phyloP scores from a whole-genome alignment of 92 coral and sea anemone species.

The Heliopora coerulea region DNA sequence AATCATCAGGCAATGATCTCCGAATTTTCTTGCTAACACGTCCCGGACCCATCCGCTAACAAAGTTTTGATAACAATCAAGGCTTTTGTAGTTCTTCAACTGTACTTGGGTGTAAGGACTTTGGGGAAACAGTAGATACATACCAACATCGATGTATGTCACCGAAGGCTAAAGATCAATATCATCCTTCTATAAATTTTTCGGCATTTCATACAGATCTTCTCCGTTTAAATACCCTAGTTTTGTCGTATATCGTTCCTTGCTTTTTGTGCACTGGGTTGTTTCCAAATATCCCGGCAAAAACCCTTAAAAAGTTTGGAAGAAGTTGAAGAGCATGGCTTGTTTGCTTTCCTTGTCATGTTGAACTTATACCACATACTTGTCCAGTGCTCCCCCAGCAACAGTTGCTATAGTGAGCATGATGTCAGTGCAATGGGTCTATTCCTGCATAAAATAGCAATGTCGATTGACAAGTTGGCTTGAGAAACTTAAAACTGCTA shows the following conservation, averaged over 20 bases:
- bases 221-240: not conserved
- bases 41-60: slow-evolving; percentile 59
- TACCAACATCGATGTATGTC: slow-evolving; percentile 51
- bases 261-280: not conserved
- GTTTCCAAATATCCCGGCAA: not conserved
- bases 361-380: too few relatives aligned
- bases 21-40: slow-evolving; percentile 41
- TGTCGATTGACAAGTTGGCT: too few relatives aligned
- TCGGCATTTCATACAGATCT: slow-evolving; percentile 53
- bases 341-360: too few relatives aligned
- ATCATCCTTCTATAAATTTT: slow-evolving; percentile 41
- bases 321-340: too few relatives aligned
- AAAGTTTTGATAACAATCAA: slow-evolving; percentile 44
- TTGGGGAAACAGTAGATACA: slow-evolving; percentile 49
- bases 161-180: slow-evolving; percentile 48
- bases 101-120: slow-evolving; percentile 54
- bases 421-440: too few relatives aligned
- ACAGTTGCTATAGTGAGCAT: too few relatives aligned
- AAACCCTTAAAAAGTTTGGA: too few relatives aligned
- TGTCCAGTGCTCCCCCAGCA: too few relatives aligned
- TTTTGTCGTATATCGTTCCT: not conserved
- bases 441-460: too few relatives aligned
- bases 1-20: slow-evolving; percentile 46
- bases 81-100: slow-evolving; percentile 51
- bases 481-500: too few relatives aligned